Evolutionary conservation across 2,797 vertebrate genomes (phyloP), one percentile per base, ranked within the genome.

Genomic region (Lacerta bilineata): DNA sequence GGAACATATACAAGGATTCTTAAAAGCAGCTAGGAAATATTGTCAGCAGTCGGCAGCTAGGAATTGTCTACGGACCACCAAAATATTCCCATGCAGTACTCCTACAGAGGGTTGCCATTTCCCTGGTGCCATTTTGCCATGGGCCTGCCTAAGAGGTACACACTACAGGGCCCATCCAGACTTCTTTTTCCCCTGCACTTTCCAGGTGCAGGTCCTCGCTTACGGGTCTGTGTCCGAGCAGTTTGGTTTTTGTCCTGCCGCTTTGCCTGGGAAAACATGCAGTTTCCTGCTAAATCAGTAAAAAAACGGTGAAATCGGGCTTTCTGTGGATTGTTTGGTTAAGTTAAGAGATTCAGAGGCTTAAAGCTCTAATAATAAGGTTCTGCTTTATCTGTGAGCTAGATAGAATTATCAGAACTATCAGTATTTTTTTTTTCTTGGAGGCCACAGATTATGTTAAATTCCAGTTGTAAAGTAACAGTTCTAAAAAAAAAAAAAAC

Each of bases 391-490:
- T 88, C 7, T 43, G 39, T 59, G 8, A 86, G 74, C 11, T 61
- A 41, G 74, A 77, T 29, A 41, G 74, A 77, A 18, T 5, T 36
- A 77, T 29, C 27, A 18, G 83, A 69, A 83, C 20, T 76, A 68
- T 66, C 43, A 85, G 23, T 33, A 88, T 55, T 13, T 79, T 66
- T n/a, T 80, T 20, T 88, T 89, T 84, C 25, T 15, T 27, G n/a
- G 1, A 90, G 64, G 72, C 64, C 39, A 91, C 61, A 8, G 79
- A 89, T 83, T 89, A 82, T 17, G 39, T 86, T 36, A 76, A 1
- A 69, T 46, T 79, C 20, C 86, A 50, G 61, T 76, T 0, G 86
- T 27, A 77, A 87, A 75, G 81, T 1, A 72, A 66, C 20, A 93
- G 64, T 74, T 90, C 29, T 9, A 68, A 15, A 41, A 41, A 68